Conservation (phyloP, 2,113 vertebrate genomes). For the Lontra canadensis region DNA sequence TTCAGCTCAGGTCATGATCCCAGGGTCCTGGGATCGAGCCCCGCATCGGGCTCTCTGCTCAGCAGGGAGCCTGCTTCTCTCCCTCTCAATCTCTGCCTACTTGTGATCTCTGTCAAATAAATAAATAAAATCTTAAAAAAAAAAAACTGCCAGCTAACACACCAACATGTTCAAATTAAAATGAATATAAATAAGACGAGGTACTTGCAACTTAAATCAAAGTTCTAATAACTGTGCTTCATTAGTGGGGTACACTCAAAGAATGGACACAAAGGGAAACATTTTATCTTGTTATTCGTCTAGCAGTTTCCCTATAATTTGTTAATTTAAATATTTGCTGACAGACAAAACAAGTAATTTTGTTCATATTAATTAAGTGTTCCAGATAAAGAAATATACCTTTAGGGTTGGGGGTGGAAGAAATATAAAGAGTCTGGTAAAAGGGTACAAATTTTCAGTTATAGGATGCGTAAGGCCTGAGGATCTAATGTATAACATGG, state of each 20-base stretch:
- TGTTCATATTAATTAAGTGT: background rate
- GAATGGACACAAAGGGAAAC: background rate
- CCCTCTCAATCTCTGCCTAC: too few relatives aligned
- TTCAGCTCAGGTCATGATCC: too few relatives aligned
- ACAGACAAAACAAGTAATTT: background rate
- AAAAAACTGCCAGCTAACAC: background rate
- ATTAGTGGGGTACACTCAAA: background rate
- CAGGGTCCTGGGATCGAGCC: too few relatives aligned
- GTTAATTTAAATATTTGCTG: background rate
- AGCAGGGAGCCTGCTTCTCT: too few relatives aligned
- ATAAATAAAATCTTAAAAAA: too few relatives aligned
- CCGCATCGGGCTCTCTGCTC: too few relatives aligned
- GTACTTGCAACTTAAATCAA: background rate
- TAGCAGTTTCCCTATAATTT: background rate
- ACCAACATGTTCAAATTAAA: background rate
- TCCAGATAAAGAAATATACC: background rate
- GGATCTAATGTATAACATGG: background rate
- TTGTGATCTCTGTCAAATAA: too few relatives aligned
- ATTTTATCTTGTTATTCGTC: background rate
- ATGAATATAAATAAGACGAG: background rate
- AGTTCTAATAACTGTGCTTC: background rate
- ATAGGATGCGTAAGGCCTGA: background rate
- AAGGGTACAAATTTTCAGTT: background rate
- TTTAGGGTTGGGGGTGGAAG: background rate
- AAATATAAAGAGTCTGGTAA: background rate